A percentile compares a stretch with the other conserved stretches of the same genome.
Evolutionary conservation across 2,113 vertebrate genomes (phyloP).

Genomic region (Tonatia bakeri): DNA sequence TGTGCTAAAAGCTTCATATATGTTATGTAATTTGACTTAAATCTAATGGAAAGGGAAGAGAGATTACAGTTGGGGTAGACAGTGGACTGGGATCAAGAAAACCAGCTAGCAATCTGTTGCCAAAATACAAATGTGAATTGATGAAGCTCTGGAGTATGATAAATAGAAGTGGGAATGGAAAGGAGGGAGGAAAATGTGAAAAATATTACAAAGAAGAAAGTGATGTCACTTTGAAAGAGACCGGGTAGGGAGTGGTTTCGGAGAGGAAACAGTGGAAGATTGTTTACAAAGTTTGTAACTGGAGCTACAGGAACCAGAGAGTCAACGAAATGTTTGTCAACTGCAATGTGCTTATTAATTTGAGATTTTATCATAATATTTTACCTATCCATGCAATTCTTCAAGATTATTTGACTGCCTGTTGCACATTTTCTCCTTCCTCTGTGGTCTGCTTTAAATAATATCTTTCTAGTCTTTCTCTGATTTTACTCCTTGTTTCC

Average conservation of each 20-base stretch:
- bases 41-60: background rate
- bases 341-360: background rate
- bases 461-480: background rate
- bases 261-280: fast-evolving
- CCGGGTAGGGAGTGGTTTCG: background rate
- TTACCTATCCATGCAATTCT: background rate
- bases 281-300: background rate
- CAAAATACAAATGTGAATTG: background rate
- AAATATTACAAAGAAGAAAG: background rate
- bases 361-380: background rate
- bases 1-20: background rate
- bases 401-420: background rate
- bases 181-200: background rate
- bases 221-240: background rate
- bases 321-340: background rate
- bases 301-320: background rate
- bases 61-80: background rate
- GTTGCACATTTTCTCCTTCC: background rate
- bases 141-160: background rate
- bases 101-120: background rate
- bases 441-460: background rate
- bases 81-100: background rate
- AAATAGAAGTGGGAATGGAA: background rate
- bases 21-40: background rate
- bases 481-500: background rate